Percentiles rank a stretch among this genome's conserved stretches.
Conservation (phyloP, 2,888 invertebrate species). For the Syrista parreyssii region DNA sequence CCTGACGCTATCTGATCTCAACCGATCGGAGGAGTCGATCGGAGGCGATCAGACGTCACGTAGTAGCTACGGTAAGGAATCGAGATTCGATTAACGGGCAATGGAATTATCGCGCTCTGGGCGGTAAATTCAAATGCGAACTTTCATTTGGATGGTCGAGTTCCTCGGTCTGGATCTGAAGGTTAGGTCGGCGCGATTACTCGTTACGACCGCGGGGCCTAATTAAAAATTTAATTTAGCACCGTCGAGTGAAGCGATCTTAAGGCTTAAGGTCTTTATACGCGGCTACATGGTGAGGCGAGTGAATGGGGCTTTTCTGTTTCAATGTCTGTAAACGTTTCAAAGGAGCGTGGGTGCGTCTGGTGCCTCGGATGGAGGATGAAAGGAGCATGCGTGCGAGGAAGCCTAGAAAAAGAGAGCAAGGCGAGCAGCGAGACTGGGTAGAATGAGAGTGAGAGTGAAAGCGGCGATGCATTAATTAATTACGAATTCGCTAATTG, state of each 20-base stretch:
- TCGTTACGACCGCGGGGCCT: not conserved
- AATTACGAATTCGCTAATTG: constrained; percentile 56
- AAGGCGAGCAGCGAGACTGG: not conserved
- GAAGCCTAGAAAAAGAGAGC: not conserved
- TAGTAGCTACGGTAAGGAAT: constrained; percentile 17
- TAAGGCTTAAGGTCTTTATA: not conserved
- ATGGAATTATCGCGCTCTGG: not conserved
- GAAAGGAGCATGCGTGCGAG: not conserved
- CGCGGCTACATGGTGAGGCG: not conserved
- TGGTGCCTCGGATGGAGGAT: not conserved
- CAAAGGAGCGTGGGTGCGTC: not conserved
- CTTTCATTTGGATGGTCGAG: not conserved
- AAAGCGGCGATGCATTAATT: constrained; percentile 47
- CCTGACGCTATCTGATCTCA: not conserved
- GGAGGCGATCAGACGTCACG: constrained; percentile 15
- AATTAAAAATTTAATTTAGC: constrained; percentile 33
- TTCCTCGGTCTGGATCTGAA: not conserved
- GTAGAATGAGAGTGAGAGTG: constrained; percentile 24
- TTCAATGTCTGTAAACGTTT: not conserved
- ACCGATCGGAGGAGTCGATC: constrained; percentile 21
- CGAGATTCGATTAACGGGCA: not conserved
- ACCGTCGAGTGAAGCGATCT: not conserved
- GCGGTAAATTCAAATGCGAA: not conserved
- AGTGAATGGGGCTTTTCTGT: not conserved
- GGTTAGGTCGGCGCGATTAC: not conserved